Percentiles rank a stretch among this genome's conserved stretches.
These are phyloP conservation scores for Phrixothrix hirtus DNA, from an alignment of 2,888 invertebrate species.

Conservation along the genomic window DNA sequence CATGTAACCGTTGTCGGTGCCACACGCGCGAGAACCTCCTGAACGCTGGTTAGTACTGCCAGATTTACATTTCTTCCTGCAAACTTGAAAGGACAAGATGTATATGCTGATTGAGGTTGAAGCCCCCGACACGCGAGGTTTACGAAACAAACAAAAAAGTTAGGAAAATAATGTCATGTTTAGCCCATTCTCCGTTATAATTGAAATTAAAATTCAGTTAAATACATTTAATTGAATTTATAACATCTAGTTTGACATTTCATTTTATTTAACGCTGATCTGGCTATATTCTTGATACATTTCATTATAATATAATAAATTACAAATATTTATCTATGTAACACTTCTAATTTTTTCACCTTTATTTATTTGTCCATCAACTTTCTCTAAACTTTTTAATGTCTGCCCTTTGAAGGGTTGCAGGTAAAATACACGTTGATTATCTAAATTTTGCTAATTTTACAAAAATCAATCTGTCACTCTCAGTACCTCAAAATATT, in stretches of 20 bases:
- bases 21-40: slow-evolving; percentile 34
- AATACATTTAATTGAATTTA: slow-evolving; percentile 3
- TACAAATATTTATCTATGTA: neutral
- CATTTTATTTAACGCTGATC: neutral
- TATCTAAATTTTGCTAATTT: too few species aligned
- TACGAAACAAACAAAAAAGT: slow-evolving; percentile 3
- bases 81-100: slow-evolving; percentile 21
- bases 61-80: slow-evolving; percentile 32
- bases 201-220: slow-evolving; percentile 11
- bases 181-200: slow-evolving; percentile 4
- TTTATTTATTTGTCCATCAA: too few species aligned
- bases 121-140: slow-evolving; percentile 21
- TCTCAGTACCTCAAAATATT: too few species aligned
- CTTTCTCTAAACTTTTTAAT: too few species aligned
- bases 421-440: too few species aligned
- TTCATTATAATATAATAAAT: neutral
- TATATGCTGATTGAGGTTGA: slow-evolving; percentile 19
- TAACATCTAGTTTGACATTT: neutral
- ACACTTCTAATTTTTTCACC: too few species aligned
- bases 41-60: slow-evolving; percentile 21
- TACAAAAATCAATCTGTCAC: too few species aligned
- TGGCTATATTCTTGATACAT: neutral
- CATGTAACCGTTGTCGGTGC: slow-evolving; percentile 37
- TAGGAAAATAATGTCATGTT: neutral
- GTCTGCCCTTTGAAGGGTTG: too few species aligned